Evolutionary conservation across 1,140 invertebrate genomes (phyloP).

Genomic region (Drosophila sproati): DNA sequence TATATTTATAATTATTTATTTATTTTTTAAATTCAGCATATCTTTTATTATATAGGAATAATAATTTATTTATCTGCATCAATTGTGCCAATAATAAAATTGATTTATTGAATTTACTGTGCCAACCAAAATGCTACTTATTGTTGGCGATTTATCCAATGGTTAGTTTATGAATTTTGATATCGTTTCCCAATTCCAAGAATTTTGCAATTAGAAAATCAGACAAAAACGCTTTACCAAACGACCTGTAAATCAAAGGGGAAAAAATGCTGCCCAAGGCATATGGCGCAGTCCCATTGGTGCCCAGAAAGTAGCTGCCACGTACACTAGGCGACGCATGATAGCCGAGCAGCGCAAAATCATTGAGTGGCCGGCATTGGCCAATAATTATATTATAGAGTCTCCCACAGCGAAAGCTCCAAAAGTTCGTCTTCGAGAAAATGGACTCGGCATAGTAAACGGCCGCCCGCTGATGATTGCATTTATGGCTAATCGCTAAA

Average conservation of each 20-base stretch:
- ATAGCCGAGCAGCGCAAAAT: constrained; percentile 35
- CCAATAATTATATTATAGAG: constrained; percentile 8
- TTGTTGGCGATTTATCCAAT: background rate
- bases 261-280: constrained; percentile 21
- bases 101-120: too few relatives aligned
- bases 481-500: constrained; percentile 17
- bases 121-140: too few relatives aligned
- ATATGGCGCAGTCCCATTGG: constrained; percentile 15
- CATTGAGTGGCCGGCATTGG: background rate
- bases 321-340: background rate
- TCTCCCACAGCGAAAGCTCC: constrained; percentile 17
- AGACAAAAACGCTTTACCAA: constrained; percentile 21
- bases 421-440: background rate
- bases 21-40: too few relatives aligned
- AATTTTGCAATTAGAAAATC: background rate
- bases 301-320: constrained; percentile 43
- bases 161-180: background rate
- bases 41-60: too few relatives aligned
- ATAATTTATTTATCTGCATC: too few relatives aligned
- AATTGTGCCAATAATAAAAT: too few relatives aligned
- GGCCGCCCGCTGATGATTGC: constrained; percentile 39
- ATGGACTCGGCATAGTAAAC: constrained; percentile 50
- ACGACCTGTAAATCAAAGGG: constrained; percentile 7
- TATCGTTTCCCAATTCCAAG: background rate
- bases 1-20: too few relatives aligned